Base-by-base conservation (phyloP, 2,888 invertebrate genomes). In the Poecilus cupreus region DNA sequence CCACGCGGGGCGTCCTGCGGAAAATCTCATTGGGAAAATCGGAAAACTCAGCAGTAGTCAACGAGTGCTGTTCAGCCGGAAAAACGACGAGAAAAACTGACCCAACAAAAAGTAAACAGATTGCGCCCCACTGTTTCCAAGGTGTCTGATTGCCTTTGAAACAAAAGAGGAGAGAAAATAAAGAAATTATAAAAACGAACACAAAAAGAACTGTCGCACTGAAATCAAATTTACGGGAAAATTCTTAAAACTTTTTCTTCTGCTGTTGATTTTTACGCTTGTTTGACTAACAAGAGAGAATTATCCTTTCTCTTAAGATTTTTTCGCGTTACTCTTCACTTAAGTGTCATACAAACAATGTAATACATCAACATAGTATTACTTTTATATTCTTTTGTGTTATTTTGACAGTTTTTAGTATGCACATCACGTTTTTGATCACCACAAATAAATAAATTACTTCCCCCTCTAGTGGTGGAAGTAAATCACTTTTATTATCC, bases 31-130 rank as follows among this genome's bases (percentile, higher is more conserved):
- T 13, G n/a, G n/a, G 43, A 43, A 43, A 43, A 43, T 43, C n/a
- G 43, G 43, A 43, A 43, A 43, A 43, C 43, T 43, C 43, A 43
- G 43, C 43, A 43, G 10, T 43, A 43, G 4, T 43, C n/a, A 43
- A 43, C n/a, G 32, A 32, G 32, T 32, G 32, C 32, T 32, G n/a
- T 32, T 32, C 32, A 32, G 32, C n/a, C 46, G 8, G 46, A 46
- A 46, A 46, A 46, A 46, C 46, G 51, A 51, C 16, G 51, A 11
- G 18, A 51, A 51, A 51, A 51, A 51, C 51, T 51, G 51, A 51
- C 8, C 18, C 16, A 51, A 51, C 51, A 51, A 51, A 51, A 51
- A 51, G 16, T 51, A 51, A 51, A 51, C 51, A 51, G 51, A 51
- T 51, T 51, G 51, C 51, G 18, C 18, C 51, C 3, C 51, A 8